phyloP scores from a whole-genome alignment of 2,888 invertebrate species.

The Pristionchus maxplancki region DNA sequence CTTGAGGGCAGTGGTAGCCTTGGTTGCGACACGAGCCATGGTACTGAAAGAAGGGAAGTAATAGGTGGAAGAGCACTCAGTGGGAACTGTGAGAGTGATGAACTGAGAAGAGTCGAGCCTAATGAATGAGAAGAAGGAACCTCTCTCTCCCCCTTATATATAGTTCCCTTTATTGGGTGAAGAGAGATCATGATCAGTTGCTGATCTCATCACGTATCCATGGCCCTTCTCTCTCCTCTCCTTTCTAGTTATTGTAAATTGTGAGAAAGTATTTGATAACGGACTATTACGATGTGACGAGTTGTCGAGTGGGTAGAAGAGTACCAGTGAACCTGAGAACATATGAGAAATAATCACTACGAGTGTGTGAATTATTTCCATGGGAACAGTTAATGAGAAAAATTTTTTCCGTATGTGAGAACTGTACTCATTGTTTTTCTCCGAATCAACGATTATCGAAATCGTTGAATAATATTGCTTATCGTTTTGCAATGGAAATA shows the following conservation, averaged over 20 bases:
- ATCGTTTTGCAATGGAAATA: too few species aligned
- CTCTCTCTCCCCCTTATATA: conserved; percentile 29
- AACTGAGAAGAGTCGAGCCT: conserved; percentile 1
- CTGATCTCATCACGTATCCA: conserved; percentile 39
- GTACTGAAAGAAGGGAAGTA: not conserved
- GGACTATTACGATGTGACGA: not conserved
- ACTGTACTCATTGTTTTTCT: too few species aligned
- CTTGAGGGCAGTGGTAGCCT: conserved; percentile 51
- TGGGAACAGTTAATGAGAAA: not conserved
- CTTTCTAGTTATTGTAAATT: not conserved
- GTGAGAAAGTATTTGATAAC: not conserved
- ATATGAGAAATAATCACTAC: not conserved
- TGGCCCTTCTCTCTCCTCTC: not conserved
- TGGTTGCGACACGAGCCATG: conserved; percentile 38
- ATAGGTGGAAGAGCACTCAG: not conserved
- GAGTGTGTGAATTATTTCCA: not conserved
- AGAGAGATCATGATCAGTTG: conserved; percentile 35
- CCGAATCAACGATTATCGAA: too few species aligned
- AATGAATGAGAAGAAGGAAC: not conserved
- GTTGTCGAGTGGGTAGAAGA: not conserved
- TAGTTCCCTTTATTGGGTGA: conserved; percentile 37
- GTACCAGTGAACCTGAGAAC: conserved; percentile 16
- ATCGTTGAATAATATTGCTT: too few species aligned
- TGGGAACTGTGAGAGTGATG: not conserved
- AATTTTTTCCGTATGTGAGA: too few species aligned